Conservation (phyloP, 2,113 vertebrate genomes). For the Plecturocebus donacophilus region DNA sequence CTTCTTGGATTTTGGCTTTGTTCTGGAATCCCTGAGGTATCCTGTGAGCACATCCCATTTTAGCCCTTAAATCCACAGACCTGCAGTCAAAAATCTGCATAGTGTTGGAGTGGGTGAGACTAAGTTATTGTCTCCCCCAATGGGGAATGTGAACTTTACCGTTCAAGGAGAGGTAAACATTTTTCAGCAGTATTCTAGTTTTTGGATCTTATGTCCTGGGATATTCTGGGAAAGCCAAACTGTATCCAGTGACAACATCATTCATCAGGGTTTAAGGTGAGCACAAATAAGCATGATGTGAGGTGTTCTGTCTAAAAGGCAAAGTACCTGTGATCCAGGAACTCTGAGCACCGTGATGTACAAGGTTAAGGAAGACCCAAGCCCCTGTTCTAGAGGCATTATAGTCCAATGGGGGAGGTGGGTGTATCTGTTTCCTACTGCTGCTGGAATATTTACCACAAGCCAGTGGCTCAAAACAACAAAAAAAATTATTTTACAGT, state of each 20-base stretch:
- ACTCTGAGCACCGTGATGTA: neutral
- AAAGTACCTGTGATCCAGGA: neutral
- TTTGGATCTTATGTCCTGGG: neutral
- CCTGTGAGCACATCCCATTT: neutral
- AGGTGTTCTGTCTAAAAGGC: neutral
- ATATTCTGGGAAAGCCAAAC: neutral
- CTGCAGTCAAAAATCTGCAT: neutral
- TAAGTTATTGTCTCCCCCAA: neutral
- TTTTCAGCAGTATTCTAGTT: neutral
- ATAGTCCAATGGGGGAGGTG: neutral
- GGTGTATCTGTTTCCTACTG: neutral
- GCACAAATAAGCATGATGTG: neutral
- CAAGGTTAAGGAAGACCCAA: neutral
- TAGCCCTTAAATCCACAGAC: neutral
- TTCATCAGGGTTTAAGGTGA: neutral
- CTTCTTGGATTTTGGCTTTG: neutral
- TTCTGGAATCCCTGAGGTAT: neutral
- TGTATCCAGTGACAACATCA: neutral
- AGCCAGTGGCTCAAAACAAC: neutral
- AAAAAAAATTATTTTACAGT: neutral
- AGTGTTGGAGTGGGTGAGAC: neutral
- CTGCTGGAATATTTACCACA: neutral
- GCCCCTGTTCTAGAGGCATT: neutral
- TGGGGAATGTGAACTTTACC: neutral
- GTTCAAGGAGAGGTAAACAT: neutral